A percentile compares a stretch with the other conserved stretches of the same genome.
Conservation (phyloP, 2,888 invertebrate species). For the Micoletzkya japonica region DNA sequence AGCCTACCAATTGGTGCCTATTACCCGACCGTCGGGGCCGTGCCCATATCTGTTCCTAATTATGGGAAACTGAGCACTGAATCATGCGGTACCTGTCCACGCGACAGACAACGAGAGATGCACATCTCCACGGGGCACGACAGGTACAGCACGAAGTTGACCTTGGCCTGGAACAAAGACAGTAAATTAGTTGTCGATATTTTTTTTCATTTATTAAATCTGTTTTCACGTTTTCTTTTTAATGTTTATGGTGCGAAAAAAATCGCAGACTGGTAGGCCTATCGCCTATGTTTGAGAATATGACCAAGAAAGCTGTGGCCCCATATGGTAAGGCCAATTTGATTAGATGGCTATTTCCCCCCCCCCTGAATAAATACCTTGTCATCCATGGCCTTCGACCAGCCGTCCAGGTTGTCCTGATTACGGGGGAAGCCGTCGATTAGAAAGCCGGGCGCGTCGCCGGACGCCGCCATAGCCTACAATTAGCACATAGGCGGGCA, state of each 20-base stretch:
- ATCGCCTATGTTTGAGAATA: neutral
- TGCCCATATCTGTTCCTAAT: no score
- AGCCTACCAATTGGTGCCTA: neutral
- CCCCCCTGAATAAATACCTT: slow-evolving; percentile 1
- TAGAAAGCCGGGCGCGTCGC: slow-evolving; percentile 72
- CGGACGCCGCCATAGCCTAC: slow-evolving; percentile 60
- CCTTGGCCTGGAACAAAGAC: slow-evolving; percentile 63
- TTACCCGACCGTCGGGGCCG: no score
- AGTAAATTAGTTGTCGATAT: no score
- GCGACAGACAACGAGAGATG: slow-evolving; percentile 81
- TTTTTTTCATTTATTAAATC: no score
- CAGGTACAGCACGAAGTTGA: slow-evolving; percentile 87
- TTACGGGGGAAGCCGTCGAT: slow-evolving; percentile 98
- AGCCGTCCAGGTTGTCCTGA: slow-evolving; percentile 91
- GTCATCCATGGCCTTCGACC: slow-evolving; percentile 80
- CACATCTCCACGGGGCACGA: slow-evolving; percentile 84
- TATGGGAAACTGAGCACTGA: no score
- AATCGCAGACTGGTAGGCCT: neutral
- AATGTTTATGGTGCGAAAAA: neutral
- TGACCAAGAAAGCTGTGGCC: neutral
- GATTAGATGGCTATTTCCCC: neutral
- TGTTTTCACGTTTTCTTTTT: no score
- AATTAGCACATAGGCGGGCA: no score
- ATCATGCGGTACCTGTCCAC: slow-evolving; percentile 78
- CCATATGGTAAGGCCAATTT: neutral